Base-by-base conservation (phyloP, 2,113 vertebrate species). In the Pseudorhombus dupliciocellatus region DNA sequence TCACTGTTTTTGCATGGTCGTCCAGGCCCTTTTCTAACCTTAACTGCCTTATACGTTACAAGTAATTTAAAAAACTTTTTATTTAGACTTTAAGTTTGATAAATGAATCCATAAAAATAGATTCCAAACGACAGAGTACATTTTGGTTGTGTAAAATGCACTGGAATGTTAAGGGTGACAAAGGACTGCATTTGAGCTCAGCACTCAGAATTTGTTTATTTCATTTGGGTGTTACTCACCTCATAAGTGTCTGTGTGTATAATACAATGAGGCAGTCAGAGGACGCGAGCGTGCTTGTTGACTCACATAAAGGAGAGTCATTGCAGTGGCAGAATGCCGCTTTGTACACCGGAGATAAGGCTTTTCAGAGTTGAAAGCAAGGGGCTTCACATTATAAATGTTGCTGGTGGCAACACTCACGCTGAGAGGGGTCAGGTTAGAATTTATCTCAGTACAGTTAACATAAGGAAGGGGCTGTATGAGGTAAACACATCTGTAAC, bases 311-410 rank as follows among this genome's bases (percentile, higher is more conserved):
- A 81, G 55, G n/a, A 58, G 75, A 85, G 76, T 79, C 71, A 68
- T 21, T 57, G 61, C 56, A 40, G 26, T 42, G 64, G 79, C 64
- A 81, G 70, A 80, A 81, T 64, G 72, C 54, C 73, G 79, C 81
- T 87, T 84, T 84, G 79, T 77, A 60, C 73, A 25, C 57, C 22
- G 25, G 58, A 80, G 85, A 87, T 87, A 83, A 87, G 72, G 61
- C 77, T 56, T 62, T 77, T 79, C 69, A 76, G 61, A 76, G 15
- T 28, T 76, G 40, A 80, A 60, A 76, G 75, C 44, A 18, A 28
- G 28, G 56, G 25, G 44, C 73, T 54, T 68, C 71, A 65, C 22
- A 62, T 76, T 59, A 83, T 53, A 78, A 78, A 85, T 68, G 51
- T 55, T 50, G 68, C 55, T 48, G 26, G 48, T 58, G 68, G 59